These are phyloP conservation scores for Ypsolopha scabrella DNA, from an alignment of 2,888 invertebrate genomes.

Conservation along the genomic window DNA sequence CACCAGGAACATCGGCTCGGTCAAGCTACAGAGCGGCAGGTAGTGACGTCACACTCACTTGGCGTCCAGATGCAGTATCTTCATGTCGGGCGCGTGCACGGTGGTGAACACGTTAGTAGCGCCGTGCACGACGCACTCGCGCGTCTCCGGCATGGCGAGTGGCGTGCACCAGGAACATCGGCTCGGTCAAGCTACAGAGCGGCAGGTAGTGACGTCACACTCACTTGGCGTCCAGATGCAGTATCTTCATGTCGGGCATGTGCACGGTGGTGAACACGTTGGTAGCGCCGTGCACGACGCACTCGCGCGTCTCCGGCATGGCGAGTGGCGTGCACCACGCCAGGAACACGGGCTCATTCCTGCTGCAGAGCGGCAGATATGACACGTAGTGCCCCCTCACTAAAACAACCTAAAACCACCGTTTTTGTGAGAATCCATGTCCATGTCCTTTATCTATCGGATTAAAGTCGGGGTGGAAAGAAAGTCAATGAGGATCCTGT, in stretches of 20 bases:
- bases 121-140: no score
- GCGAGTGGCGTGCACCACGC: conserved; percentile 97
- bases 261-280: conserved; percentile 97
- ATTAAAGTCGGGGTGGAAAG: not conserved
- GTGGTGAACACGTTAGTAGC: no score
- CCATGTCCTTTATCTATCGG: no score
- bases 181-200: no score
- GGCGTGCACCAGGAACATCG: no score
- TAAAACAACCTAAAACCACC: conserved; percentile 84
- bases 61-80: no score
- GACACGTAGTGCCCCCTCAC: conserved; percentile 96
- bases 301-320: conserved; percentile 96
- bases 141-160: no score
- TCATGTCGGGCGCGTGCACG: no score
- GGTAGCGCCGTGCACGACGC: conserved; percentile 96
- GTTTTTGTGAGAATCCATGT: no score
- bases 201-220: conserved; percentile 30
- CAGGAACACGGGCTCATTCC: conserved; percentile 96
- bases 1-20: no score
- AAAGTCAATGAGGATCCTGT: not conserved
- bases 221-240: conserved; percentile 95
- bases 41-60: no score
- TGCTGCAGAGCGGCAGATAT: conserved; percentile 90
- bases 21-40: no score
- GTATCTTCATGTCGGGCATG: conserved; percentile 97